Conservation (phyloP, 2,888 invertebrate species). For the Xylota sylvarum region DNA sequence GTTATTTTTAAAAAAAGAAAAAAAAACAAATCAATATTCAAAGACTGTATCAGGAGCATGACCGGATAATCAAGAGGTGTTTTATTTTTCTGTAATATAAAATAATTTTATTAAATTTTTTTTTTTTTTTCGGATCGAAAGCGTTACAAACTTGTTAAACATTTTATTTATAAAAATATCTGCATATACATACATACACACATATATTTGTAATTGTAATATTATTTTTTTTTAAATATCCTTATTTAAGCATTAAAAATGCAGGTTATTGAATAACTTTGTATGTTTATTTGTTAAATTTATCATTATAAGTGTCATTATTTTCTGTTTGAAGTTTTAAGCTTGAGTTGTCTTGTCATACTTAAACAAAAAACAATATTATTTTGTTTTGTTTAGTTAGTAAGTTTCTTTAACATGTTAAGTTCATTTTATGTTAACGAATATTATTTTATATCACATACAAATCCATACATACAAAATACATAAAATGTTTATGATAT, state of each 20-base stretch:
- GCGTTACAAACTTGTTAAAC: slow-evolving; percentile 57
- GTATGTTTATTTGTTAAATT: slow-evolving; percentile 40
- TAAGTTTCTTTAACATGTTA: slow-evolving; percentile 49
- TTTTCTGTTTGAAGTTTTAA: slow-evolving; percentile 54
- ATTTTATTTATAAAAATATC: slow-evolving; percentile 48
- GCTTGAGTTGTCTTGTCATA: slow-evolving; percentile 74
- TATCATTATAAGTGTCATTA: slow-evolving; percentile 29
- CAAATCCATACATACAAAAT: slow-evolving; percentile 59
- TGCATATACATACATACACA: background rate
- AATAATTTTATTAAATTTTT: slow-evolving; percentile 16
- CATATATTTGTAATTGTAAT: slow-evolving; percentile 19
- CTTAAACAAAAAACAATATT: slow-evolving; percentile 50
- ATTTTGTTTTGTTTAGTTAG: slow-evolving; percentile 58
- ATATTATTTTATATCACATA: slow-evolving; percentile 72
- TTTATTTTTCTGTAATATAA: slow-evolving; percentile 22
- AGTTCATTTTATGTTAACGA: slow-evolving; percentile 64
- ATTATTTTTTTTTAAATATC: background rate
- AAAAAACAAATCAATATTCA: slow-evolving; percentile 58
- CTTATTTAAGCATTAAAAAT: slow-evolving; percentile 35
- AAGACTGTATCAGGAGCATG: slow-evolving; percentile 72
- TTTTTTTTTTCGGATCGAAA: slow-evolving; percentile 59
- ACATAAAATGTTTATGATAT: slow-evolving; percentile 54
- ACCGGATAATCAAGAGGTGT: slow-evolving; percentile 40
- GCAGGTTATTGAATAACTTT: slow-evolving; percentile 59
- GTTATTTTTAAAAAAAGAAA: slow-evolving; percentile 24